A percentile compares a stretch with the other conserved stretches of the same genome.
Evolutionary conservation across 2,797 vertebrate species (phyloP).

Genomic region (Lacerta viridis): DNA sequence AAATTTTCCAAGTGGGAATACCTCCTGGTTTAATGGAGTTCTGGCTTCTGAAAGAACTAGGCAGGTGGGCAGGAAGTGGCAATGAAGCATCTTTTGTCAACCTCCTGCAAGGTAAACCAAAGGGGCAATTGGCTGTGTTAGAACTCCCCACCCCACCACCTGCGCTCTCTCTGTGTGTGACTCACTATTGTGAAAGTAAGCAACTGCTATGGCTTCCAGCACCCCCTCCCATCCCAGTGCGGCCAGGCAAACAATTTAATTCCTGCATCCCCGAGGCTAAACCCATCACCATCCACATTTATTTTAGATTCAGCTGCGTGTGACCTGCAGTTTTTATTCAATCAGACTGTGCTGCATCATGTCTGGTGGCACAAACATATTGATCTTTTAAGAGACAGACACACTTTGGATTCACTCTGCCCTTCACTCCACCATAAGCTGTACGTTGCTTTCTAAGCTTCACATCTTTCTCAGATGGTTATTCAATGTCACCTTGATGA

Average conservation of each 20-base stretch:
- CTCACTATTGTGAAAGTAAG: slow-evolving; percentile 40
- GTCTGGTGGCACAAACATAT: slow-evolving; percentile 26
- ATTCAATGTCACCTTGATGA: slow-evolving; percentile 45
- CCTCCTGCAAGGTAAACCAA: slow-evolving; percentile 64
- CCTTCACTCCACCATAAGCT: slow-evolving; percentile 23
- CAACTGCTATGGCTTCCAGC: slow-evolving; percentile 33
- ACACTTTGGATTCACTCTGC: background rate
- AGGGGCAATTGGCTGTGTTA: slow-evolving; percentile 63
- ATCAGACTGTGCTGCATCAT: slow-evolving; percentile 10
- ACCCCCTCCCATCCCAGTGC: slow-evolving; percentile 39
- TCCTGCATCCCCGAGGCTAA: slow-evolving; percentile 58
- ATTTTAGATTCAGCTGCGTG: slow-evolving; percentile 56
- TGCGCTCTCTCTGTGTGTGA: background rate
- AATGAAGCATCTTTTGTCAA: slow-evolving; percentile 69
- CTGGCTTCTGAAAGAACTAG: slow-evolving; percentile 58
- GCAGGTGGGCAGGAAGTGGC: slow-evolving; percentile 72
- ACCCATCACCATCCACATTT: slow-evolving; percentile 46
- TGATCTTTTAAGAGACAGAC: slow-evolving; percentile 36
- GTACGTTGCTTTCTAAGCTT: slow-evolving; percentile 45
- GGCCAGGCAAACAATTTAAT: slow-evolving; percentile 57
- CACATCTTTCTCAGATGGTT: slow-evolving; percentile 49
- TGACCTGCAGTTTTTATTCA: slow-evolving; percentile 45
- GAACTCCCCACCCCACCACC: slow-evolving; percentile 5
- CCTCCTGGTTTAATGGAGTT: slow-evolving; percentile 57
- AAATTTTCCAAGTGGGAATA: slow-evolving; percentile 59